Percentiles rank a stretch among this genome's conserved stretches.
Conservation (phyloP, 37 sponge, comb jelly and placozoan genomes). For the Halisarca cf. caerulea region DNA sequence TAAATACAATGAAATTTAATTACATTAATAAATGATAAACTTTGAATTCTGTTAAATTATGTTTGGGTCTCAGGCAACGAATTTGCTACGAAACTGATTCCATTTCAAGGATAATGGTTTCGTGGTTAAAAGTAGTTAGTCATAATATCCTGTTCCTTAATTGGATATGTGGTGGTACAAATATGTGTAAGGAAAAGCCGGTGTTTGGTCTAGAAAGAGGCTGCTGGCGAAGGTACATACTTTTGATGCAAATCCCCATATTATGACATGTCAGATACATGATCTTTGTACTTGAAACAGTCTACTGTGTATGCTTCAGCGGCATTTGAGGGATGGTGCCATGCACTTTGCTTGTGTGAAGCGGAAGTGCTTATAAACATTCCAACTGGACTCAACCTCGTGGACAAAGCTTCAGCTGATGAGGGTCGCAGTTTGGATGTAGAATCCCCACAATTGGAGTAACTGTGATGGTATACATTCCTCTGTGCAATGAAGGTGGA, state of each 20-base stretch:
- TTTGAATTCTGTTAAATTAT: too few species aligned
- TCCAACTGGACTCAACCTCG: conserved; percentile 55
- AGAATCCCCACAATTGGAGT: conserved; percentile 33
- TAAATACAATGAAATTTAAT: too few species aligned
- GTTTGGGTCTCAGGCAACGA: too few species aligned
- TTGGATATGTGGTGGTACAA: background rate
- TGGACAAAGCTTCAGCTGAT: conserved; percentile 31
- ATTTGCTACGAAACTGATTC: background rate
- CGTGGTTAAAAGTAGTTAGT: background rate
- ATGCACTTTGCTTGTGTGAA: background rate
- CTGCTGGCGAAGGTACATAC: conserved; percentile 29
- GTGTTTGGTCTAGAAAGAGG: conserved; percentile 26
- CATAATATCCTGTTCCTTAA: background rate
- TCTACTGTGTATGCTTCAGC: background rate
- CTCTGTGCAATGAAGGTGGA: conserved; percentile 23
- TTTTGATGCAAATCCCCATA: conserved; percentile 50
- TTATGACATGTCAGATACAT: background rate
- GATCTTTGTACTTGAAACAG: background rate
- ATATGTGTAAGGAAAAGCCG: background rate
- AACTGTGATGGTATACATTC: background rate
- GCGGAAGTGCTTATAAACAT: conserved; percentile 22
- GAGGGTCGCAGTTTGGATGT: background rate
- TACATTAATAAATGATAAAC: too few species aligned
- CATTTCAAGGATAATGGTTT: background rate
- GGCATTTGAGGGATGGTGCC: background rate